Conservation (phyloP, 2,888 invertebrate species). For the Metellina segmentata region DNA sequence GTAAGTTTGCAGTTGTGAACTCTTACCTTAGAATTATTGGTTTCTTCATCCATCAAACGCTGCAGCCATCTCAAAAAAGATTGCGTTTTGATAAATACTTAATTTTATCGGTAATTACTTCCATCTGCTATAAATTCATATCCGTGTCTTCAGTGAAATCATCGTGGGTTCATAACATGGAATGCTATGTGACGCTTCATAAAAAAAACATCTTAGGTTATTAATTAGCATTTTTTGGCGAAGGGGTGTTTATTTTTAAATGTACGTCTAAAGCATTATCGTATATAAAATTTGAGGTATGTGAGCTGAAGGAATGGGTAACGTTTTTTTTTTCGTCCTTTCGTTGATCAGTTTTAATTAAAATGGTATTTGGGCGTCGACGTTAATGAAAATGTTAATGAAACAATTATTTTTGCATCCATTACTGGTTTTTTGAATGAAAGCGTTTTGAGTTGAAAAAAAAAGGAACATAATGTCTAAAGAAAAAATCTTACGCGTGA, state of each 20-base stretch:
- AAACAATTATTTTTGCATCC: slow-evolving; percentile 36
- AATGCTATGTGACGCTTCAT: background rate
- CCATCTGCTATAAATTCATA: background rate
- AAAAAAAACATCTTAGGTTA: background rate
- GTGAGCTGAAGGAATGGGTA: background rate
- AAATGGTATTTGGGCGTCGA: slow-evolving; percentile 8
- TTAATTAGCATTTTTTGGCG: background rate
- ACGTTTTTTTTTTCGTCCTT: background rate
- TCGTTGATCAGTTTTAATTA: slow-evolving; percentile 54
- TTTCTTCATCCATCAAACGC: background rate
- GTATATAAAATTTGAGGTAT: background rate
- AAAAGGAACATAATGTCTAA: background rate
- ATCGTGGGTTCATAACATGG: background rate
- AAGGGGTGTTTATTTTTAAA: too few relatives aligned
- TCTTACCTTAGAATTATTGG: too few relatives aligned
- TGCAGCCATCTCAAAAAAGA: background rate
- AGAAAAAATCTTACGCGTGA: background rate
- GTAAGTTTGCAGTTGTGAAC: too few relatives aligned
- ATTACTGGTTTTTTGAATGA: slow-evolving; percentile 29
- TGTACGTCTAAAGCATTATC: too few relatives aligned
- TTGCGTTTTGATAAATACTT: background rate
- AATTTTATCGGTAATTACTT: background rate
- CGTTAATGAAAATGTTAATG: slow-evolving; percentile 33
- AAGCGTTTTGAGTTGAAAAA: background rate
- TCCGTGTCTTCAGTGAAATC: too few relatives aligned